Evolutionary conservation across 2,797 vertebrate genomes (phyloP).

Genomic region (Chloroceryle inda): DNA sequence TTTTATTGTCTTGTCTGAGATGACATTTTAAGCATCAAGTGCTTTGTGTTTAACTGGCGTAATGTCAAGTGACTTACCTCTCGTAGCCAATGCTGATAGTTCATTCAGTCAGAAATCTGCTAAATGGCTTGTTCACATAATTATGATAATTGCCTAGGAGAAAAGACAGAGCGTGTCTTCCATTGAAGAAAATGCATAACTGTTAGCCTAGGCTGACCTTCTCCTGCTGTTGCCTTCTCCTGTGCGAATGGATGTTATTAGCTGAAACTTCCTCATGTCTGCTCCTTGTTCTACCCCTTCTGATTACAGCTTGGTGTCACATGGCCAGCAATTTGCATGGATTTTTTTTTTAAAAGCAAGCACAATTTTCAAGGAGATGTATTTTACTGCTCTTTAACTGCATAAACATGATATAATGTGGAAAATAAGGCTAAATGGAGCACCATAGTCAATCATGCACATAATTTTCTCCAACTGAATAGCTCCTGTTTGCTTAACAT

Average conservation of each 20-base stretch:
- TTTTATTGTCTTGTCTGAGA: constrained; percentile 28
- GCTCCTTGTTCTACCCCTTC: constrained; percentile 12
- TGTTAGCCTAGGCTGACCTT: background rate
- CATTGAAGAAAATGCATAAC: background rate
- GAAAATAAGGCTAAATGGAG: background rate
- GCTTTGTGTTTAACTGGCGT: constrained; percentile 22
- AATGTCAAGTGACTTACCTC: constrained; percentile 58
- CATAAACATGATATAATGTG: background rate
- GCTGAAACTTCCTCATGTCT: background rate
- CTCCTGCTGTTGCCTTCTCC: constrained; percentile 28
- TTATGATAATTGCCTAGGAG: constrained; percentile 60
- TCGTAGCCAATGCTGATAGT: background rate
- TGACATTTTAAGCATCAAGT: constrained; percentile 51
- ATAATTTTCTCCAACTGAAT: background rate
- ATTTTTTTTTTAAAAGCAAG: background rate
- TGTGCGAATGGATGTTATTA: background rate
- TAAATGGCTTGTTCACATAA: constrained; percentile 54
- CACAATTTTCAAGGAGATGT: background rate
- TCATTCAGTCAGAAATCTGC: constrained; percentile 44
- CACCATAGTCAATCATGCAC: background rate
- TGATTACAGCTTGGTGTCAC: background rate
- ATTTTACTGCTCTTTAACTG: background rate
- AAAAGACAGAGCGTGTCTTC: constrained; percentile 24
- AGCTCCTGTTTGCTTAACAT: background rate
- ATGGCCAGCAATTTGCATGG: background rate